Percentiles rank a stretch among this genome's conserved stretches.
Evolutionary conservation across 2,113 vertebrate species (phyloP).

Genomic region (Varanus salvator): DNA sequence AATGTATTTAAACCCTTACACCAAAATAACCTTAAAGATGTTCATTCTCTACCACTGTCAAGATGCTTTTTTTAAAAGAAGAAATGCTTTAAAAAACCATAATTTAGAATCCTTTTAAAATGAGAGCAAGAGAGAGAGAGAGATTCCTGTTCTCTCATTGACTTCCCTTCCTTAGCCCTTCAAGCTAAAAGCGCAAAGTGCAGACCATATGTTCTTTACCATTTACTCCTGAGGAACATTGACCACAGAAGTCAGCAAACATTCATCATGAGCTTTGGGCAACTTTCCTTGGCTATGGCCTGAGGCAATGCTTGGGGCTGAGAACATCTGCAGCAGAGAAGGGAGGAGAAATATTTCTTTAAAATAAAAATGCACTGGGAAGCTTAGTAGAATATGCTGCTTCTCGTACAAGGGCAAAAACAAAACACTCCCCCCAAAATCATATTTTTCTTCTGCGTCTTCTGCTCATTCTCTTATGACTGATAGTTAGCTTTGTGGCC

Average conservation of each 20-base stretch:
- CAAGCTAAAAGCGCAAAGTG: slow-evolving; percentile 72
- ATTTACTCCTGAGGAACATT: slow-evolving; percentile 76
- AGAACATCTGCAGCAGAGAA: slow-evolving; percentile 74
- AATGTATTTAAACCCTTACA: slow-evolving; percentile 65
- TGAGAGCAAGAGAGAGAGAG: not conserved
- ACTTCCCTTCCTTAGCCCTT: slow-evolving; percentile 66
- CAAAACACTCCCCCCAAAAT: slow-evolving; percentile 44
- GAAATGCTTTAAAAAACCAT: slow-evolving; percentile 56
- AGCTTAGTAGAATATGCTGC: slow-evolving; percentile 37
- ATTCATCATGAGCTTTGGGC: slow-evolving; percentile 79
- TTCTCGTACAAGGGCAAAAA: slow-evolving; percentile 56
- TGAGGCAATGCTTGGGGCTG: slow-evolving; percentile 79
- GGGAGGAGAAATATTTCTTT: slow-evolving; percentile 44
- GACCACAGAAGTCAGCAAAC: slow-evolving; percentile 77
- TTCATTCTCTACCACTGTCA: slow-evolving; percentile 50
- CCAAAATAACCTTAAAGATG: slow-evolving; percentile 71
- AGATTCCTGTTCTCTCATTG: slow-evolving; percentile 43
- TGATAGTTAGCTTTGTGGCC: slow-evolving; percentile 60
- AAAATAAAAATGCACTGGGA: slow-evolving; percentile 57
- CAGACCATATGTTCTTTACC: slow-evolving; percentile 69
- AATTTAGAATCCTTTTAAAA: slow-evolving; percentile 61
- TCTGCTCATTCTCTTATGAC: slow-evolving; percentile 48
- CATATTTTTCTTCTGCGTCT: slow-evolving; percentile 36
- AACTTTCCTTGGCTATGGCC: slow-evolving; percentile 79
- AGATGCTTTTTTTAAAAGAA: slow-evolving; percentile 56